Percentiles rank a stretch among this genome's conserved stretches.
These are phyloP conservation scores for Habrosyne pyritoides DNA, from an alignment of 2,888 invertebrate species.

Conservation along the genomic window DNA sequence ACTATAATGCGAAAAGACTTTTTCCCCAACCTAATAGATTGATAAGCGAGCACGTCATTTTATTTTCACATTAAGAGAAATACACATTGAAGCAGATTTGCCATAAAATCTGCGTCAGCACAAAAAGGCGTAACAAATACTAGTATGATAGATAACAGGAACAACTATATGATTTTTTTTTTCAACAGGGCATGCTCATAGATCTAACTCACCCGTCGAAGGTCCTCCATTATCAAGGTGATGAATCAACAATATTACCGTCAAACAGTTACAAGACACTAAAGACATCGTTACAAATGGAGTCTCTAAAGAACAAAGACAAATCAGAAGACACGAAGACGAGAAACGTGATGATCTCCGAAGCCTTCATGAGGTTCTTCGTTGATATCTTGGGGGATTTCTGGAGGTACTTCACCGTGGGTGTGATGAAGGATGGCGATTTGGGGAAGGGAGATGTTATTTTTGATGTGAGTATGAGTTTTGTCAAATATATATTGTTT, in stretches of 20 bases:
- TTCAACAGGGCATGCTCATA: slow-evolving; percentile 87
- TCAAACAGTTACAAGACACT: slow-evolving; percentile 87
- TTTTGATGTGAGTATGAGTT: slow-evolving; percentile 74
- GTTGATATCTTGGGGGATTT: slow-evolving; percentile 90
- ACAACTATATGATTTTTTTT: not conserved
- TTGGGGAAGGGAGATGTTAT: slow-evolving; percentile 63
- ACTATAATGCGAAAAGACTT: too few species aligned
- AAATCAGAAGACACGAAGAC: slow-evolving; percentile 71
- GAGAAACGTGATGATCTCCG: slow-evolving; percentile 89
- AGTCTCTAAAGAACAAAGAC: slow-evolving; percentile 57
- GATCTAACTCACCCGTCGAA: slow-evolving; percentile 85
- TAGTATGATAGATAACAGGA: too few species aligned
- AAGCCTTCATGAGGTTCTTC: slow-evolving; percentile 90
- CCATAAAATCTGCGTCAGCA: too few species aligned
- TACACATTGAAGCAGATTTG: too few species aligned
- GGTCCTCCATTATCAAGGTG: slow-evolving; percentile 87
- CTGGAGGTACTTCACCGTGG: slow-evolving; percentile 77
- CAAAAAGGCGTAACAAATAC: too few species aligned
- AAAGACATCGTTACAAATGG: slow-evolving; percentile 79
- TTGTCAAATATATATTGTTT: too few species aligned
- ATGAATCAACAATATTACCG: slow-evolving; percentile 90
- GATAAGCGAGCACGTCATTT: too few species aligned
- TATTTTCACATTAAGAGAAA: too few species aligned
- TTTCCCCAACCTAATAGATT: too few species aligned
- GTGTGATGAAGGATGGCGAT: slow-evolving; percentile 52